phyloP scores from a whole-genome alignment of 2,797 vertebrate genomes.

The Pangasius sanitwongsei region DNA sequence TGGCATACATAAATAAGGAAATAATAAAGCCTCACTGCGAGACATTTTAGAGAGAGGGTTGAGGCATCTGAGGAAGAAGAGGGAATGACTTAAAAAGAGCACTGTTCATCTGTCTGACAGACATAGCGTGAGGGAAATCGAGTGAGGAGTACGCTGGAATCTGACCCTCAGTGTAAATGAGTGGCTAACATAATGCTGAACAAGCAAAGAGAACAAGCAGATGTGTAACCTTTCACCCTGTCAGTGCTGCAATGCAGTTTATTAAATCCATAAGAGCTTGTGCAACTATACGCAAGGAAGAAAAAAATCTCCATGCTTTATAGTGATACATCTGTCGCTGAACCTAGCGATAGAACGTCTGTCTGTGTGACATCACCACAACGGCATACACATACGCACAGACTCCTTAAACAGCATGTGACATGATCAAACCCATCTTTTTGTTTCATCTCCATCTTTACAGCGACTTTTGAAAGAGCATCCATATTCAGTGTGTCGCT shows the following conservation, averaged over 20 bases:
- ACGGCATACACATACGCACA: neutral
- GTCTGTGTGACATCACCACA: neutral
- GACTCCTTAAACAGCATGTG: neutral
- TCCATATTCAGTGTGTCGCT: slow-evolving; percentile 25
- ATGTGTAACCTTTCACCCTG: slow-evolving; percentile 42
- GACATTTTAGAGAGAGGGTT: slow-evolving; percentile 60
- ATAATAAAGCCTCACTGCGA: slow-evolving; percentile 71
- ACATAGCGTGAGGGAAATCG: slow-evolving; percentile 52
- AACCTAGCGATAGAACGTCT: neutral
- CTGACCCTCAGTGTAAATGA: slow-evolving; percentile 26
- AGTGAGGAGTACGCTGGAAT: slow-evolving; percentile 19
- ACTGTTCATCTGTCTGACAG: slow-evolving; percentile 53
- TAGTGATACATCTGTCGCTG: neutral
- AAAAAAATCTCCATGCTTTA: neutral
- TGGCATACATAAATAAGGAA: slow-evolving; percentile 80
- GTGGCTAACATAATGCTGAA: slow-evolving; percentile 37
- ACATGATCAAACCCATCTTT: neutral
- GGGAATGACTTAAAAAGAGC: slow-evolving; percentile 64
- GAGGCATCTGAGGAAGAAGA: slow-evolving; percentile 62
- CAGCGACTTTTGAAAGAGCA: slow-evolving; percentile 10
- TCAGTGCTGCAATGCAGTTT: slow-evolving; percentile 29
- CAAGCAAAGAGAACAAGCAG: slow-evolving; percentile 39
- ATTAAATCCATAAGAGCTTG: slow-evolving; percentile 39
- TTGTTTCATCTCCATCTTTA: slow-evolving; percentile 5
- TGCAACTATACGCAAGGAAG: neutral